These are phyloP conservation scores for Leptinotarsa peninsularis DNA, from an alignment of 2,888 invertebrate genomes.

Conservation along the genomic window DNA sequence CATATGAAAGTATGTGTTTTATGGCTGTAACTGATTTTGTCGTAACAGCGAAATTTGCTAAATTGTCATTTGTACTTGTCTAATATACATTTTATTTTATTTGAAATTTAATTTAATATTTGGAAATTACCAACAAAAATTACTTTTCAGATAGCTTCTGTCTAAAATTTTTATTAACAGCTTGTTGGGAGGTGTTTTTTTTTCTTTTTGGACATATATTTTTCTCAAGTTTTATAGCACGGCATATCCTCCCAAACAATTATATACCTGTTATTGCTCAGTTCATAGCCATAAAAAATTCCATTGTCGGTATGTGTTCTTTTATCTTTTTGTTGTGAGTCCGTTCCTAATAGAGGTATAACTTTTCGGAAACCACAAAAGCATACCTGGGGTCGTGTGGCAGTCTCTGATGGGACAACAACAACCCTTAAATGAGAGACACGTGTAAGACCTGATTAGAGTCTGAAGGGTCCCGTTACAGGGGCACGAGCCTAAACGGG, in stretches of 20 bases:
- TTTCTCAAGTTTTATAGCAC: too few relatives aligned
- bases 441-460: slow-evolving; percentile 20
- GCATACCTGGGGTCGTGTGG: slow-evolving; percentile 24
- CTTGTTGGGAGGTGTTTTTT: too few relatives aligned
- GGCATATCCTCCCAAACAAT: not conserved
- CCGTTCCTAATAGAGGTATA: not conserved
- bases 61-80: too few relatives aligned
- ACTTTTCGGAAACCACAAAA: slow-evolving; percentile 19
- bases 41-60: too few relatives aligned
- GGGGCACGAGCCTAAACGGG: slow-evolving; percentile 9
- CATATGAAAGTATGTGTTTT: too few relatives aligned
- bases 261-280: not conserved
- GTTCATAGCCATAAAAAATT: not conserved
- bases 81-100: too few relatives aligned
- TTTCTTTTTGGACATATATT: too few relatives aligned
- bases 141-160: too few relatives aligned
- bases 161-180: too few relatives aligned
- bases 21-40: too few relatives aligned
- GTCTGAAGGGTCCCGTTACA: slow-evolving; percentile 1
- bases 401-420: slow-evolving; percentile 22
- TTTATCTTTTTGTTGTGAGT: slow-evolving; percentile 17
- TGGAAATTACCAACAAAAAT: too few relatives aligned
- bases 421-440: slow-evolving; percentile 20
- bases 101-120: too few relatives aligned
- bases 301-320: slow-evolving; percentile 7